Base-by-base conservation (phyloP, 2,797 vertebrate species). In the Cuniculus paca region DNA sequence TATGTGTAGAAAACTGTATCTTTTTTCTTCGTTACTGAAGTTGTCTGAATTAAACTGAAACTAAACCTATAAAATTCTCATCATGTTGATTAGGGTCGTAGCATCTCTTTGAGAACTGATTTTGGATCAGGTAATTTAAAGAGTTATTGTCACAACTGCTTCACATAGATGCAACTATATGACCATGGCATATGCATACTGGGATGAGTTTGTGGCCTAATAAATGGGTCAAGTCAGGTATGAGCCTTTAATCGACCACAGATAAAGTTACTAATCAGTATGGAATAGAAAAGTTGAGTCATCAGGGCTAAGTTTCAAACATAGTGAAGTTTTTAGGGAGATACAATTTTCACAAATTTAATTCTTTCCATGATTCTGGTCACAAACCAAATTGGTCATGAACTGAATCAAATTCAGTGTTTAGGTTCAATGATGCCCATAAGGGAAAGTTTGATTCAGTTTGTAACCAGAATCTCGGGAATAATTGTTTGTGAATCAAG, bases 161-260 rank as follows among this genome's bases (percentile, higher is more conserved):
- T 60, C 42, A 68, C 45, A 14, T 39, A 77, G 45, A 2, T 79
- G 0, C 42, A 48, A 52, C 10, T 81, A 63, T 45, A 48, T 79
- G 65, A 39, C 63, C 8, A 1, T 19, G 28, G 61, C 85, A 11
- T 65, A 34, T 54, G 60, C 36, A 83, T 58, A 26, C 56, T 52
- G 7, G 45, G 26, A 77, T 39, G 80, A 63, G 34, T n/a, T 28
- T 72, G 36, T 45, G 14, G 2, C 65, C n/a, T 74, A 63, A 5
- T 78, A 89, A 83, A 24, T 12, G 34, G 50, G 20, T 81, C 77
- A 88, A 50, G 74, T 42, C 36, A 89, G 20, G 20, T n/a, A 14
- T 22, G n/a, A 94, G 45, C 77, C 39, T 95, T 81, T 70, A 82
- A 58, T 91, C 60, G 85, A 31, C 60, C 34, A 90, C 28, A 72